Evolutionary conservation across 2,888 invertebrate genomes (phyloP).

Genomic region (Leuctra nigra): DNA sequence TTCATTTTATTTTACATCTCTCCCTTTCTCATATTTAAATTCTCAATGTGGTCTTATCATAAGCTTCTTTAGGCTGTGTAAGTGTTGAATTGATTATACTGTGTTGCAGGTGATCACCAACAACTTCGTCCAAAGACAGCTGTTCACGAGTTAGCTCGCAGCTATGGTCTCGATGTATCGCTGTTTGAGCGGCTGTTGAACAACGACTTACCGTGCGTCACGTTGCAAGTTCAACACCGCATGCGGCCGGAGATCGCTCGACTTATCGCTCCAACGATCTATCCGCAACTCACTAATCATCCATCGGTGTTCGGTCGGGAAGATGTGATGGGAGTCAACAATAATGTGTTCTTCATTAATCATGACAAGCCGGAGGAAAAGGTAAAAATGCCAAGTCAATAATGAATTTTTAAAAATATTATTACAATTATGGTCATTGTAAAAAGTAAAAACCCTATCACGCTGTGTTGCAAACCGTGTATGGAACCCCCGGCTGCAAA

Average conservation of each 20-base stretch:
- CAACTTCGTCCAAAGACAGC: conserved; percentile 70
- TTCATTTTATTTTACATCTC: not conserved
- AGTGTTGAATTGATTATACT: too few species aligned
- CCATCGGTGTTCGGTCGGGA: conserved; percentile 49
- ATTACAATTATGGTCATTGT: too few species aligned
- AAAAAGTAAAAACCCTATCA: too few species aligned
- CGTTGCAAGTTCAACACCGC: conserved; percentile 62
- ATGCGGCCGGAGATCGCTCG: conserved; percentile 63
- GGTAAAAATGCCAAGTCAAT: conserved; percentile 41
- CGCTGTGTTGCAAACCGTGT: too few species aligned
- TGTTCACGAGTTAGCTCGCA: conserved; percentile 56
- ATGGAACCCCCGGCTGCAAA: too few species aligned
- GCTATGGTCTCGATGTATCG: conserved; percentile 66
- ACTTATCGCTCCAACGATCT: conserved; percentile 57
- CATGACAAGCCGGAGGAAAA: conserved; percentile 54
- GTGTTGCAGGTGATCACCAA: conserved; percentile 61
- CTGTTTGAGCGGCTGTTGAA: conserved; percentile 75
- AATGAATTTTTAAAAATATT: too few species aligned
- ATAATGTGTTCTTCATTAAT: conserved; percentile 60
- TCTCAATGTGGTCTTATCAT: not conserved
- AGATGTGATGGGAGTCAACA: conserved; percentile 51
- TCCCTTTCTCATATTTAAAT: not conserved
- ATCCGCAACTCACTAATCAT: conserved; percentile 54
- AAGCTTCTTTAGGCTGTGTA: too few species aligned
- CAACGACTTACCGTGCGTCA: conserved; percentile 53